These are phyloP conservation scores for Pterocles orientalis DNA, from an alignment of 2,113 vertebrate species.

Conservation along the genomic window DNA sequence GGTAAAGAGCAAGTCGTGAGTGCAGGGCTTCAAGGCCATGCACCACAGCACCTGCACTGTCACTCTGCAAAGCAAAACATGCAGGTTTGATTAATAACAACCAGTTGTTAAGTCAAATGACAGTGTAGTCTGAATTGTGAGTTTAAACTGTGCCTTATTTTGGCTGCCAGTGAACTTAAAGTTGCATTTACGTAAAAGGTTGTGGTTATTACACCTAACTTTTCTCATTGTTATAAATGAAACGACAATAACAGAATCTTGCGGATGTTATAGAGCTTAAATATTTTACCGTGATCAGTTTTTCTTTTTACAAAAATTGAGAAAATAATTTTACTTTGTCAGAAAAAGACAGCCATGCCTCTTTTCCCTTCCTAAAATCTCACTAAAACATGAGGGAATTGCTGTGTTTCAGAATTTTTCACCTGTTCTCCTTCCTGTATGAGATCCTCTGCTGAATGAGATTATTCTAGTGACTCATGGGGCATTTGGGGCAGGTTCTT, in stretches of 20 bases:
- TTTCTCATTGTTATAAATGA: neutral
- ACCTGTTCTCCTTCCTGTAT: neutral
- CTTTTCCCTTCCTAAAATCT: neutral
- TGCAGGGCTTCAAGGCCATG: neutral
- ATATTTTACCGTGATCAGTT: neutral
- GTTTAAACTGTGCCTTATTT: neutral
- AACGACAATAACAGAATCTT: neutral
- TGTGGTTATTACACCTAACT: neutral
- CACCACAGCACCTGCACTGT: neutral
- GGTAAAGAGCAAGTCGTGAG: rapidly evolving
- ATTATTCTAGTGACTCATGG: neutral
- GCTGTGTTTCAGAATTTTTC: neutral
- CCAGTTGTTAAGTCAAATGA: neutral
- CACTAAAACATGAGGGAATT: neutral
- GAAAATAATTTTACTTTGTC: neutral
- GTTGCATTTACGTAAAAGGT: neutral
- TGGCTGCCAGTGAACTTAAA: neutral
- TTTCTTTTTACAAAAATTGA: neutral
- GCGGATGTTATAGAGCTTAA: neutral
- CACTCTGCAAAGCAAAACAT: neutral
- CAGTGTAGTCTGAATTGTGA: neutral
- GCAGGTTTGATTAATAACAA: neutral
- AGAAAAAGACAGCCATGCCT: neutral
- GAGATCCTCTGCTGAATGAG: neutral
- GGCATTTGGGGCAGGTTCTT: neutral